Conservation (phyloP, 64 coral and sea anemone genomes). For the Stylophora pistillata region DNA sequence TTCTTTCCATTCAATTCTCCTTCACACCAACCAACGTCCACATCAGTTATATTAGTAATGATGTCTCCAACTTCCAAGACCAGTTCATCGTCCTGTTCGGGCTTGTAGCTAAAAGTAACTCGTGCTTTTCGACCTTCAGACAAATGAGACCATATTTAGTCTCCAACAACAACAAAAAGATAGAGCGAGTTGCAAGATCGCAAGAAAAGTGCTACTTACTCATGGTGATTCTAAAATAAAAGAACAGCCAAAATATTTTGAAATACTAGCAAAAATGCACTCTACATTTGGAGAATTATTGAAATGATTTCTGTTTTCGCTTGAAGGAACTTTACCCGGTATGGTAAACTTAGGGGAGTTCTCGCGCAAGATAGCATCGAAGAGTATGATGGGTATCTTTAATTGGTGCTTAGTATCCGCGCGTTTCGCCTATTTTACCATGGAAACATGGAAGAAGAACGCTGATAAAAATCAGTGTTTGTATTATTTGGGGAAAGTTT, state of each 20-base stretch:
- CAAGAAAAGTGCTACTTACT: conserved; percentile 12
- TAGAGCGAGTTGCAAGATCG: neutral
- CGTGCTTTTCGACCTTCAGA: conserved; percentile 61
- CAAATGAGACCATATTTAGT: neutral
- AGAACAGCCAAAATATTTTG: neutral
- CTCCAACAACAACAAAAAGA: neutral
- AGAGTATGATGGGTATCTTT: neutral
- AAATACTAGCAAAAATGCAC: neutral
- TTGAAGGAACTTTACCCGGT: conserved; percentile 18
- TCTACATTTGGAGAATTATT: conserved; percentile 21
- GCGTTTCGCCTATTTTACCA: neutral
- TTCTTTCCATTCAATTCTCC: conserved; percentile 66
- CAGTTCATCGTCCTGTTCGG: conserved; percentile 62
- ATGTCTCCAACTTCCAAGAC: conserved; percentile 61
- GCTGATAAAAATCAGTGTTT: neutral
- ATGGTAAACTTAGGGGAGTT: neutral
- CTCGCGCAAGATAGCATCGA: neutral
- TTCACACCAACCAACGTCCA: conserved; percentile 80
- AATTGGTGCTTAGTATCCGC: conserved; percentile 7
- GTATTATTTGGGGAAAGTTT: no score
- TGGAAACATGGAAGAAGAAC: neutral
- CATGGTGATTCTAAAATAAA: conserved; percentile 21
- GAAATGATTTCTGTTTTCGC: neutral
- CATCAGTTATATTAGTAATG: conserved; percentile 59
- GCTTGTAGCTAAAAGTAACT: conserved; percentile 71